These are phyloP conservation scores for Edolisoma coerulescens DNA, from an alignment of 2,113 vertebrate genomes.

Conservation along the genomic window DNA sequence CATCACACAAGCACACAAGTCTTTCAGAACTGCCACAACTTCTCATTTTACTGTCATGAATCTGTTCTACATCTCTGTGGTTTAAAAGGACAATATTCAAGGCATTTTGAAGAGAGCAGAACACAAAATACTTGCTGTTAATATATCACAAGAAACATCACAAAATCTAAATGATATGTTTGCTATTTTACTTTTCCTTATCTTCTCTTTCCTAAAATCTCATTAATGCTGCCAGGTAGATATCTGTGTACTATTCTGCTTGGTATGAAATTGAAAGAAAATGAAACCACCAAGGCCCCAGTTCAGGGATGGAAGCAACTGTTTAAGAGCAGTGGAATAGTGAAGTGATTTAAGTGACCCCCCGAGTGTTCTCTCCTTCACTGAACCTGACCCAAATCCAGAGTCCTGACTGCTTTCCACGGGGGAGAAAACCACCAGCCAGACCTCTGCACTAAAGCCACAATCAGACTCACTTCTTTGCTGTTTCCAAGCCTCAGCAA, in stretches of 20 bases:
- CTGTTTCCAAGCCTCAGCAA: not conserved
- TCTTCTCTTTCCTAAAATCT: not conserved
- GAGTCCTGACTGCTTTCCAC: not conserved
- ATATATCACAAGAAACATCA: not conserved
- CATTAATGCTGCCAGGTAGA: not conserved
- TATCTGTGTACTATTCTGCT: not conserved
- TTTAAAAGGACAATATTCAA: not conserved
- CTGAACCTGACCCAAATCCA: not conserved
- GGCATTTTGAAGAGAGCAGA: not conserved
- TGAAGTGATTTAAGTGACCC: not conserved
- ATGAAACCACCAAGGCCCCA: not conserved
- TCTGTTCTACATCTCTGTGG: not conserved
- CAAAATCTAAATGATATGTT: not conserved
- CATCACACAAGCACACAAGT: not conserved
- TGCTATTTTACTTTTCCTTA: not conserved
- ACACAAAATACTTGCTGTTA: not conserved
- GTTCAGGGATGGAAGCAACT: not conserved
- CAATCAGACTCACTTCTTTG: not conserved
- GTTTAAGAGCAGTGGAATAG: not conserved
- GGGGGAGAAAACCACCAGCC: not conserved
- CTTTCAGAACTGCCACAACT: not conserved
- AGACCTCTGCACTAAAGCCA: not conserved
- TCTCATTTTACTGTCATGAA: not conserved
- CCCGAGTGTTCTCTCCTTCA: not conserved
- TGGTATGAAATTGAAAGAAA: not conserved